Conservation (phyloP, 2,797 vertebrate genomes). For the Botia almorhae region DNA sequence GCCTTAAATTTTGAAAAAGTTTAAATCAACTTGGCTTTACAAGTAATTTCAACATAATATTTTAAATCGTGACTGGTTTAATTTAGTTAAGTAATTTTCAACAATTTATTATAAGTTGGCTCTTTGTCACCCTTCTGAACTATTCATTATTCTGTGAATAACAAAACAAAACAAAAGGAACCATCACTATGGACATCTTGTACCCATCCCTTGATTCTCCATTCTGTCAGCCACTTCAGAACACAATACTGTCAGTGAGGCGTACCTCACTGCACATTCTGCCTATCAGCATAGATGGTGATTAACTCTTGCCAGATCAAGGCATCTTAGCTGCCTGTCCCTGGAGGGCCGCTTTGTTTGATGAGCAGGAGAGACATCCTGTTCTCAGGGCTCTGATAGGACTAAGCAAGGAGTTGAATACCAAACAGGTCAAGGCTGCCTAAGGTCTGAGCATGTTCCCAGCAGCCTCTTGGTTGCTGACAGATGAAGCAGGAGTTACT, state of each 20-base stretch:
- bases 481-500: slow-evolving; percentile 18
- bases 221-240: slow-evolving; percentile 23
- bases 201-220: slow-evolving; percentile 36
- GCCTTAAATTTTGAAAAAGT: too few relatives aligned
- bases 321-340: slow-evolving; percentile 71
- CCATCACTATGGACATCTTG: slow-evolving; percentile 52
- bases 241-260: slow-evolving; percentile 40
- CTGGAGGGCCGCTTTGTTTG: slow-evolving; percentile 67
- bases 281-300: slow-evolving; percentile 53
- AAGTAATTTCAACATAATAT: too few relatives aligned
- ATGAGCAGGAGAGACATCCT: slow-evolving; percentile 73
- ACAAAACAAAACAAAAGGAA: background rate
- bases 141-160: slow-evolving; percentile 20
- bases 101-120: too few relatives aligned
- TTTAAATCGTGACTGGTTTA: too few relatives aligned
- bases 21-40: too few relatives aligned
- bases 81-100: too few relatives aligned
- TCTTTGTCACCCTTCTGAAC: slow-evolving; percentile 30
- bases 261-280: slow-evolving; percentile 12
- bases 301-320: slow-evolving; percentile 64
- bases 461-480: slow-evolving; percentile 33
- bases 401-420: slow-evolving; percentile 76
- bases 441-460: slow-evolving; percentile 63
- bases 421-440: slow-evolving; percentile 82
- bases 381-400: slow-evolving; percentile 70